Base-by-base conservation (phyloP, 2,113 vertebrate genomes). In the Pterocles burchelli region DNA sequence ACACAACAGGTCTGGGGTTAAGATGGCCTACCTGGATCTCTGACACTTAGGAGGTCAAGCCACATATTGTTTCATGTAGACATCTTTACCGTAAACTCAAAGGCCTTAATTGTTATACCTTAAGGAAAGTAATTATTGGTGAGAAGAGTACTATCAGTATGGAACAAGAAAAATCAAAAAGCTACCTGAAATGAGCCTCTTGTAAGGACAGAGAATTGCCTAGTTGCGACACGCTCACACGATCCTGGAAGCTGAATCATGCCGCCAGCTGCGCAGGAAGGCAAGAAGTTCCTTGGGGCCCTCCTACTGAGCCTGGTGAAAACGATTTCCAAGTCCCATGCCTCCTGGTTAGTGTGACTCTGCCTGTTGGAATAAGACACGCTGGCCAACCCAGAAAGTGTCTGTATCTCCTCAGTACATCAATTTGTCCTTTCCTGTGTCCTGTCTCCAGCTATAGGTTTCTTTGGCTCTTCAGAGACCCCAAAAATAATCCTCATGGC, bases 321-420 rank as follows among this genome's bases (percentile, higher is more conserved):
- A 95, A 77, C 46, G 84, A 48, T 81, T 90, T 92, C 72, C 59
- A 49, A 77, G 68, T 77, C 79, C 55, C 61, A 84, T 90, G 73
- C 80, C 83, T 93, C 88, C 92, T 77, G 89, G 95, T 92, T 95
- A 93, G 46, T 31, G 41, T 71, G 79, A 96, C 79, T 55, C 55
- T 77, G 79, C 55, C 15, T 28, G 33, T 15, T 90, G 68, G 79
- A 86, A 67, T 57, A 93, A 86, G 57, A 65, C 89, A 93, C 0
- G 0, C 57, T 43, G 86, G 68, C 13, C 79, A 92, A 86, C 55
- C 29, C 55, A 86, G 88, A 91, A 82, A 89, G 70, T 18, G 38
- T 80, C 90, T 94, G 67, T 55, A 63, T 75, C 86, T 92, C 72
- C 68, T 81, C 83, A 93, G 38, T 21, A 63, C 61, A 86, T 43